Evolutionary conservation across 2,888 invertebrate species (phyloP).

Genomic region (Drosophila mimetica): DNA sequence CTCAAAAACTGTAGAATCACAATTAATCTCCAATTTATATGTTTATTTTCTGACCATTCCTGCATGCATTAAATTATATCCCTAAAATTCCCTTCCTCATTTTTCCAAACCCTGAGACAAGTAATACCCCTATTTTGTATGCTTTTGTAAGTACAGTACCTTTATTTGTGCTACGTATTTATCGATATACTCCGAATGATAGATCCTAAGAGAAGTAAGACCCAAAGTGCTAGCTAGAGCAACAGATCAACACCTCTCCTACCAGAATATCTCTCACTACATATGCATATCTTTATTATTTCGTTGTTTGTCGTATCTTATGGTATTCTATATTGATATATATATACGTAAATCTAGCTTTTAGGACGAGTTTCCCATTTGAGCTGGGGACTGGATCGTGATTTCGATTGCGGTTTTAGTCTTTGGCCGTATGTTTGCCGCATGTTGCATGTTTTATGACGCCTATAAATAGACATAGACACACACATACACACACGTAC

Average conservation of each 20-base stretch:
- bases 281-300: slow-evolving; percentile 45
- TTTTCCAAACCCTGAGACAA: slow-evolving; percentile 34
- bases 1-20: too few relatives aligned
- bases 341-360: slow-evolving; percentile 58
- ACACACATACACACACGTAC: slow-evolving; percentile 42
- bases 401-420: slow-evolving; percentile 53
- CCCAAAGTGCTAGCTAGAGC: slow-evolving; percentile 70
- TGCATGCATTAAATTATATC: slow-evolving; percentile 45
- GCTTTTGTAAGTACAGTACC: slow-evolving; percentile 76
- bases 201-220: slow-evolving; percentile 51
- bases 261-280: slow-evolving; percentile 60
- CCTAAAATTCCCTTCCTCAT: slow-evolving; percentile 1
- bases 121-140: slow-evolving; percentile 45
- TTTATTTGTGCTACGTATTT: slow-evolving; percentile 59
- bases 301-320: slow-evolving; percentile 41
- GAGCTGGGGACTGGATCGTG: slow-evolving; percentile 36
- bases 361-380: slow-evolving; percentile 55
- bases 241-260: slow-evolving; percentile 85
- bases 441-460: slow-evolving; percentile 81
- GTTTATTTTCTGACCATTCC: slow-evolving; percentile 32
- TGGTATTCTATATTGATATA: slow-evolving; percentile 54
- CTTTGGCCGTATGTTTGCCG: slow-evolving; percentile 68
- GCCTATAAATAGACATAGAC: slow-evolving; percentile 52
- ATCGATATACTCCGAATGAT: slow-evolving; percentile 59
- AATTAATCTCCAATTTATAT: slow-evolving; percentile 13